Percentiles rank a stretch among this genome's conserved stretches.
phyloP scores from a whole-genome alignment of 1,140 invertebrate species.

The Marisa cornuarietis region DNA sequence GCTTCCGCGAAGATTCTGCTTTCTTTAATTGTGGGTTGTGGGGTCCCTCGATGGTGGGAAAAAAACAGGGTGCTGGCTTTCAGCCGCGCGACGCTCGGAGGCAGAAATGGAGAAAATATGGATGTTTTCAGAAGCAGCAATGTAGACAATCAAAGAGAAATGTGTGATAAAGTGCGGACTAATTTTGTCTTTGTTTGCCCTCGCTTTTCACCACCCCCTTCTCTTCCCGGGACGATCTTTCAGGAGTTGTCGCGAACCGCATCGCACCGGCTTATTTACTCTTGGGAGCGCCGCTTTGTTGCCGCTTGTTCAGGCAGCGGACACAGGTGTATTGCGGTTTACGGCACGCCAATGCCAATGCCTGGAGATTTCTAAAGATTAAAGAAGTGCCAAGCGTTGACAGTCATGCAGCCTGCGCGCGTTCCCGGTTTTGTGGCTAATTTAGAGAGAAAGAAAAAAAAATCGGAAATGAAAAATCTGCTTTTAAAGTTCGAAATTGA shows the following conservation, averaged over 20 bases:
- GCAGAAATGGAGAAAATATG: constrained; percentile 11
- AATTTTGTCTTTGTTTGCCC: neutral
- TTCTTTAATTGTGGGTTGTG: neutral
- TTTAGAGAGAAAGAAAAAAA: too few species aligned
- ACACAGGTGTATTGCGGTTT: too few species aligned
- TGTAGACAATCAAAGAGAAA: too few species aligned
- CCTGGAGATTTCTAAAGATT: too few species aligned
- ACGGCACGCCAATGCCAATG: too few species aligned
- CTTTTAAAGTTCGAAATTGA: too few species aligned
- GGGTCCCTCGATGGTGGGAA: neutral
- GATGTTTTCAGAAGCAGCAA: neutral
- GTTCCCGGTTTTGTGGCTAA: too few species aligned
- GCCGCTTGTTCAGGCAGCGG: neutral
- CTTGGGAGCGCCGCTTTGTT: neutral
- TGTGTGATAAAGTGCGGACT: neutral
- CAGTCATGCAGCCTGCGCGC: too few species aligned
- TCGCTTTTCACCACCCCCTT: neutral
- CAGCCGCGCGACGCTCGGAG: neutral
- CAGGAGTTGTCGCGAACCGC: neutral
- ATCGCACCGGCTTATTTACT: neutral
- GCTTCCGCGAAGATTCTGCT: neutral
- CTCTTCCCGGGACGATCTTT: neutral
- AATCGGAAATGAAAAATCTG: too few species aligned
- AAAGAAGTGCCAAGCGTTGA: too few species aligned
- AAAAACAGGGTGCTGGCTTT: too few species aligned